Base-by-base conservation (phyloP, 2,113 vertebrate genomes). In the Mustelus asterias region DNA sequence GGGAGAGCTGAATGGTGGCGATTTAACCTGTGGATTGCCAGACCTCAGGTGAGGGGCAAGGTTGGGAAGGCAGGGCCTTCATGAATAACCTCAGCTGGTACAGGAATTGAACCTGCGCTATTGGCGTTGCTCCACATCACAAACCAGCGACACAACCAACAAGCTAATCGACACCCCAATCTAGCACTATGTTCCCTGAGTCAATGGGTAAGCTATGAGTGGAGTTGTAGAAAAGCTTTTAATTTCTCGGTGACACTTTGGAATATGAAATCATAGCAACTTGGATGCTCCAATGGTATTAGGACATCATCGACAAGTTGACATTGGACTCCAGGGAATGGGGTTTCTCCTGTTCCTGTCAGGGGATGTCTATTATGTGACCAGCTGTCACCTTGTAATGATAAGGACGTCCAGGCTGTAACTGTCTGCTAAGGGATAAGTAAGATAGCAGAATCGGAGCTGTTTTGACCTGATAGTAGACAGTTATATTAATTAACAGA, bases 381-480 rank as follows among this genome's bases (percentile, higher is more conserved):
- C 89, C n/a, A 41, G 63, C 89, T 37, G 89, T 93, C 89, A 93
- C n/a, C 89, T 67, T 93, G 89, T 93, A 37, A 93, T 37, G 60
- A 93, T 65, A 93, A 37, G 89, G n/a, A n/a, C 2, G 8, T 93
- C 65, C 89, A 65, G 89, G 33, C 89, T 93, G 89, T 37, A 63
- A 65, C 60, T 67, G 60, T 22, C 29, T 93, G 89, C 60, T 93
- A 41, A 65, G 33, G 89, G 89, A 65, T 93, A 93, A 93, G 63
- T 93, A 67, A 93, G 89, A 93, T 93, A 65, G 89, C n/a, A 37
- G 18, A 93, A 93, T 60, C n/a, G 18, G 7, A 65, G 14, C 60
- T 93, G 89, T 65, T 37, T 65, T 67, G 89, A 93, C 89, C 89
- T 93, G 89, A 93, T 93, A 93, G 60, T 65, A 1, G 60, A n/a